Percentiles rank a stretch among this genome's conserved stretches.
Evolutionary conservation across 2,888 invertebrate genomes (phyloP).

Genomic region (Helobdella robusta): DNA sequence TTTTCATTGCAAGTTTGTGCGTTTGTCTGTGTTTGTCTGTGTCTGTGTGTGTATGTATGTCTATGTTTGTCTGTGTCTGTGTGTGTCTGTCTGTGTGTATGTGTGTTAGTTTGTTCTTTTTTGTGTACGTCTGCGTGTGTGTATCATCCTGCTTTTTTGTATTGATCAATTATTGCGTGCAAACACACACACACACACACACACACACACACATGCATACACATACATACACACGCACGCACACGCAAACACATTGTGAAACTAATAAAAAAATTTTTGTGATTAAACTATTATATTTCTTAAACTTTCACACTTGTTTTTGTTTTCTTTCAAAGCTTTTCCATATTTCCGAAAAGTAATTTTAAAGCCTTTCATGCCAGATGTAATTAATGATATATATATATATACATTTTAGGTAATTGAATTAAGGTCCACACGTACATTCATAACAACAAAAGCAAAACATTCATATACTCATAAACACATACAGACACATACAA

Average conservation of each 20-base stretch:
- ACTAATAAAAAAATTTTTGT: not conserved
- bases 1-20: no score
- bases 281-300: not conserved
- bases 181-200: not conserved
- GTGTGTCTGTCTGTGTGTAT: slow-evolving; percentile 16
- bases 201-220: not conserved
- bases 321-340: slow-evolving; percentile 6
- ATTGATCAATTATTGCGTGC: no score
- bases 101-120: slow-evolving; percentile 12
- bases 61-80: slow-evolving; percentile 10
- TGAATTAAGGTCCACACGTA: no score
- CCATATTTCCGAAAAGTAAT: not conserved
- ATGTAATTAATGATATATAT: not conserved
- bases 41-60: no score
- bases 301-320: not conserved
- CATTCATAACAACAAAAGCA: no score
- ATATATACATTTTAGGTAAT: not conserved
- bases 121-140: slow-evolving; percentile 10
- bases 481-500: no score
- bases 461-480: no score
- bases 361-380: not conserved
- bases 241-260: not conserved
- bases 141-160: no score
- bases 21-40: no score
- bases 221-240: not conserved